Percentiles rank a stretch among this genome's conserved stretches.
Conservation (phyloP, 2,113 vertebrate genomes). For the Prionailurus viverrinus region DNA sequence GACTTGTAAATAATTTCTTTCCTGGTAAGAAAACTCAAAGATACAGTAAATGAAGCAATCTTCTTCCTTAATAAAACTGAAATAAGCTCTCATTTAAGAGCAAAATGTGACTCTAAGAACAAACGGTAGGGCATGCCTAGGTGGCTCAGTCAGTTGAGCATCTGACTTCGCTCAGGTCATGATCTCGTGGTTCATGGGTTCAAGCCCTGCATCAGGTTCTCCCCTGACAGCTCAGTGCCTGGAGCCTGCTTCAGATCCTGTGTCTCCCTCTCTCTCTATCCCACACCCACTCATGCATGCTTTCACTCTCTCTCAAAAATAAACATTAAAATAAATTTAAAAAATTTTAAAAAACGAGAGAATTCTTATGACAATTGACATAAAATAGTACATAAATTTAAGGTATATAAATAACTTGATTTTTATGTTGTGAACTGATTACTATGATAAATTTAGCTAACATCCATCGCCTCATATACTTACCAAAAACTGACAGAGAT, state of each 20-base stretch:
- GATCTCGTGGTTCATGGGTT: too few species aligned
- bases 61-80: not conserved
- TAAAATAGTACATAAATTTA: not conserved
- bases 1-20: not conserved
- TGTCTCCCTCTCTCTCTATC: too few species aligned
- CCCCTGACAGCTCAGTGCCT: too few species aligned
- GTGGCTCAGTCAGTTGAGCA: too few species aligned
- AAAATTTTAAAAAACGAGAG: not conserved
- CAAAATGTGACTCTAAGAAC: constrained; percentile 17
- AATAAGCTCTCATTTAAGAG: constrained; percentile 37
- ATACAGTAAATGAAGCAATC: constrained; percentile 7
- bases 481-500: not conserved
- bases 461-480: not conserved
- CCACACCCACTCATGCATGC: too few species aligned
- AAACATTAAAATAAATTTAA: too few species aligned
- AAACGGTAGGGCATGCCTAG: not conserved
- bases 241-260: too few species aligned
- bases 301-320: too few species aligned
- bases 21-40: not conserved
- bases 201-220: too few species aligned
- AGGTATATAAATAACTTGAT: not conserved
- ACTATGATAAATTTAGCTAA: not conserved
- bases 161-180: too few species aligned
- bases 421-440: not conserved
- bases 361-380: not conserved